Evolutionary conservation across 2,888 invertebrate species (phyloP).

Genomic region (Netelia fuscicornis): DNA sequence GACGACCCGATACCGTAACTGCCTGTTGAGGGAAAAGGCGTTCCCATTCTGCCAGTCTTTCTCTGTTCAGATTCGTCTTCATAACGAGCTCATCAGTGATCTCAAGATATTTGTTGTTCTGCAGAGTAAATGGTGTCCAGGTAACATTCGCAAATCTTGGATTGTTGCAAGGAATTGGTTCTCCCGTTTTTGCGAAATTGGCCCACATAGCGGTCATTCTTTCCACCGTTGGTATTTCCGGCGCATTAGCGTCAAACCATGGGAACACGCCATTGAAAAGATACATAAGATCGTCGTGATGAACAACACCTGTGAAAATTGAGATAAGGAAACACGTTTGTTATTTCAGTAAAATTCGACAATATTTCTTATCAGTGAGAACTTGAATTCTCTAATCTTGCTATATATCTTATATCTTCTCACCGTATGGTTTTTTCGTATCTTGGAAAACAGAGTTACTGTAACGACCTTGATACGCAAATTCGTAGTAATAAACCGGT

Average conservation of each 20-base stretch:
- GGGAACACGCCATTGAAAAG: slow-evolving; percentile 84
- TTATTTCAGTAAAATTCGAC: neutral
- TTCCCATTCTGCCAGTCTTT: slow-evolving; percentile 84
- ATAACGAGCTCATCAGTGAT: slow-evolving; percentile 83
- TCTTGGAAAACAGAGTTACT: slow-evolving; percentile 87
- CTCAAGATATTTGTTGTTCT: slow-evolving; percentile 83
- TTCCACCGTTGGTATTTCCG: slow-evolving; percentile 84
- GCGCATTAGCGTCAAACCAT: slow-evolving; percentile 83
- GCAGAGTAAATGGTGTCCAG: slow-evolving; percentile 83
- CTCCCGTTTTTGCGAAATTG: slow-evolving; percentile 85
- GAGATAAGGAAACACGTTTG: neutral
- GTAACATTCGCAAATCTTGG: slow-evolving; percentile 80
- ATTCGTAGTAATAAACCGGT: slow-evolving; percentile 87
- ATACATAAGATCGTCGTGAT: slow-evolving; percentile 86
- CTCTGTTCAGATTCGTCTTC: slow-evolving; percentile 81
- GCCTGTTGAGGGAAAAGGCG: slow-evolving; percentile 80
- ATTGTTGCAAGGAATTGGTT: slow-evolving; percentile 83
- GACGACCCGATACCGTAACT: neutral
- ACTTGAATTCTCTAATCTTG: too few relatives aligned
- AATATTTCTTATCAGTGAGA: too few relatives aligned
- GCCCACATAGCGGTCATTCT: slow-evolving; percentile 84
- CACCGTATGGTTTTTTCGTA: slow-evolving; percentile 85
- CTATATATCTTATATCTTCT: slow-evolving; percentile 29
- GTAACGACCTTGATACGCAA: slow-evolving; percentile 87
- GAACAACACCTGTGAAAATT: slow-evolving; percentile 82